Evolutionary conservation across 2,797 vertebrate species (phyloP).

Genomic region (Gymnodraco acuticeps): DNA sequence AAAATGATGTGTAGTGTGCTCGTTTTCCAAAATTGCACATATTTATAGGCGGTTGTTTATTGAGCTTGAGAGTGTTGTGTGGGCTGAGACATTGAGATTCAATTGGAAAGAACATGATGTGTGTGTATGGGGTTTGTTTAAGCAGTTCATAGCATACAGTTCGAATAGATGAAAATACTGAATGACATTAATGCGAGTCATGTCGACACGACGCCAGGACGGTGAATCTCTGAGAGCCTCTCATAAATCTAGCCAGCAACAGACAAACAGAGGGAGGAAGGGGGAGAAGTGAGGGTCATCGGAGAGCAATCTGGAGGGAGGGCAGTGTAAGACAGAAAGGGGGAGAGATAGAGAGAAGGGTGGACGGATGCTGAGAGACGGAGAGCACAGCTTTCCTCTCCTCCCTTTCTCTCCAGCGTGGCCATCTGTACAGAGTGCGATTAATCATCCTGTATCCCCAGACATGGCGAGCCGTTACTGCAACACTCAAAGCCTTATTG

Average conservation of each 20-base stretch:
- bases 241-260: slow-evolving; percentile 60
- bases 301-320: slow-evolving; percentile 41
- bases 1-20: not conserved
- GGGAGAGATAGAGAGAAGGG: slow-evolving; percentile 13
- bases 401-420: slow-evolving; percentile 61
- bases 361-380: slow-evolving; percentile 56
- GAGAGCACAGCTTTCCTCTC: slow-evolving; percentile 62
- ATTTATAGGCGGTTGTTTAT: slow-evolving; percentile 12
- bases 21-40: slow-evolving; percentile 16
- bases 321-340: slow-evolving; percentile 8
- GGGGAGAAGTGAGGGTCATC: slow-evolving; percentile 45
- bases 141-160: slow-evolving; percentile 24
- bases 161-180: not conserved
- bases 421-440: slow-evolving; percentile 78
- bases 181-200: slow-evolving; percentile 58
- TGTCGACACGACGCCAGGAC: slow-evolving; percentile 43
- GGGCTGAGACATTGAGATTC: slow-evolving; percentile 4
- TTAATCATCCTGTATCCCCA: slow-evolving; percentile 78
- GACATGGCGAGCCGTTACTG: slow-evolving; percentile 67
- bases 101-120: not conserved
- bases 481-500: slow-evolving; percentile 61
- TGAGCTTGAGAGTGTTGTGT: slow-evolving; percentile 8
- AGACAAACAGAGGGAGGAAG: slow-evolving; percentile 22
- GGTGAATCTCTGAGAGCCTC: slow-evolving; percentile 44
- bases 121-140: slow-evolving; percentile 14